phyloP scores from a whole-genome alignment of 2,888 invertebrate genomes.

The Tetheella fluctuosa region DNA sequence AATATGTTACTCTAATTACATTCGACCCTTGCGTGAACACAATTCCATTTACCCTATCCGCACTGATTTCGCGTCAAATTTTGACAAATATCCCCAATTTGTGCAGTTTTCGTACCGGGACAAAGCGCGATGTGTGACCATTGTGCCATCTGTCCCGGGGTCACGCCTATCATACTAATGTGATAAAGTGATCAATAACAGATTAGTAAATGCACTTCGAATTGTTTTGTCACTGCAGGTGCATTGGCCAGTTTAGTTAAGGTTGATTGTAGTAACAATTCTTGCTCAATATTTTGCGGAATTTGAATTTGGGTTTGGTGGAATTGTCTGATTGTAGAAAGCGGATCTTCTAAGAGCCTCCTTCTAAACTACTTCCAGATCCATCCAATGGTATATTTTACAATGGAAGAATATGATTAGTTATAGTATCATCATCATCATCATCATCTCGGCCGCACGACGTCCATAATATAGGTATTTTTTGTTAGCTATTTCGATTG shows the following conservation, averaged over 20 bases:
- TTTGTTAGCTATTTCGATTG: no score
- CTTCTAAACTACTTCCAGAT: no score
- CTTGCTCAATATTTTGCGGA: no score
- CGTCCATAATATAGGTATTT: no score
- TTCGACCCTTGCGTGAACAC: constrained; percentile 16
- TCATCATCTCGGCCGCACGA: no score
- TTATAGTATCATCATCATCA: no score
- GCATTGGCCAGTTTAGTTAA: constrained; percentile 29
- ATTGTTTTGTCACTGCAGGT: constrained; percentile 57
- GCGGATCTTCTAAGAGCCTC: no score
- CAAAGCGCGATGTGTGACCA: constrained; percentile 48
- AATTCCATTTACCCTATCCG: constrained; percentile 54
- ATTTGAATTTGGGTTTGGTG: no score
- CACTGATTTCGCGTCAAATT: constrained; percentile 61
- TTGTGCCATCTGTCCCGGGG: constrained; percentile 62
- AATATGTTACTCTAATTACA: constrained; percentile 15
- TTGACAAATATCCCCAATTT: constrained; percentile 66
- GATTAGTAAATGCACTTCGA: constrained; percentile 55
- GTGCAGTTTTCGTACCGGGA: constrained; percentile 37
- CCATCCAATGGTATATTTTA: no score
- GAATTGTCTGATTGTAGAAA: no score
- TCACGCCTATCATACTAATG: constrained; percentile 61
- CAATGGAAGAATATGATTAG: no score
- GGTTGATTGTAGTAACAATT: no score
- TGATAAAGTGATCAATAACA: constrained; percentile 56